phyloP scores from a whole-genome alignment of 2,113 vertebrate genomes.

The Oxygymnocypris stewartii region DNA sequence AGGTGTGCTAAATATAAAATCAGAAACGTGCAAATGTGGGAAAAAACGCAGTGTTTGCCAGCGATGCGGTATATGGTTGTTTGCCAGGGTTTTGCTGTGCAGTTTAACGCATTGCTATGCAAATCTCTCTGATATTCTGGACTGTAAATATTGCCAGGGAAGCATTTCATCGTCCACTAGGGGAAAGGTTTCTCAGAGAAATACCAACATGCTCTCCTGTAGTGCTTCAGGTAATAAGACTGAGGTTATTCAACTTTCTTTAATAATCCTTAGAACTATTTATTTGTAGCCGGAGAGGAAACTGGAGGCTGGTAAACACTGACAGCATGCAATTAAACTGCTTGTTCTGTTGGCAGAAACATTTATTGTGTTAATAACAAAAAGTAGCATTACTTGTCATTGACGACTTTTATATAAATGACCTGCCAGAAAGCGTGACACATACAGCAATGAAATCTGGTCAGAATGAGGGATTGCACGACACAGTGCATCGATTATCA shows the following conservation, averaged over 20 bases:
- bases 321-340: slow-evolving; percentile 40
- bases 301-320: slow-evolving; percentile 34
- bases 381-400: slow-evolving; percentile 15
- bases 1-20: background rate
- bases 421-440: slow-evolving; percentile 3
- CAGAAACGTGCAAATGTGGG: background rate
- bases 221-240: background rate
- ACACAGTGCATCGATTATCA: background rate
- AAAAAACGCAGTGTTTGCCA: background rate
- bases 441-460: background rate
- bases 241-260: slow-evolving; percentile 14
- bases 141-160: background rate
- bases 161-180: background rate
- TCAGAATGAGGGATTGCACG: background rate
- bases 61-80: background rate
- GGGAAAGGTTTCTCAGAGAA: background rate
- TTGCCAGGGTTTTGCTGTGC: background rate
- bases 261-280: slow-evolving; percentile 16
- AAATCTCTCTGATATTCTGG: background rate
- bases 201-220: background rate
- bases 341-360: slow-evolving; percentile 5
- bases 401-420: background rate
- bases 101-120: background rate
- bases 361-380: slow-evolving; percentile 24
- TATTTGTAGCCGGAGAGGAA: background rate